Conservation (phyloP, 2,797 vertebrate genomes). For the Gila robusta region DNA sequence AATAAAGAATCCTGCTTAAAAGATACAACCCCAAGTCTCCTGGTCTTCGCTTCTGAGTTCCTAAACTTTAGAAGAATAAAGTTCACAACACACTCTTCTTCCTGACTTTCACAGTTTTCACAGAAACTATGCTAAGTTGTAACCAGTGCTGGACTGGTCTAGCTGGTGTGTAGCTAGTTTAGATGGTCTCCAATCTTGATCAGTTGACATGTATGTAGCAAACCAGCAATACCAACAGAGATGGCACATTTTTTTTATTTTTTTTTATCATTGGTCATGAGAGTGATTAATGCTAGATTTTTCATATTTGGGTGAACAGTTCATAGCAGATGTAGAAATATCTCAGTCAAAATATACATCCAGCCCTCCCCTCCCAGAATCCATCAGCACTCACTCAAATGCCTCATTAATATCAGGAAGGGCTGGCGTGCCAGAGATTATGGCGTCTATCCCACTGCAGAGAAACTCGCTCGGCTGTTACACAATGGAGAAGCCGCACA, state of each 20-base stretch:
- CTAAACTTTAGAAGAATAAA: too few relatives aligned
- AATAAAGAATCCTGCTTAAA: too few relatives aligned
- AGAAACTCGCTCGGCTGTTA: slow-evolving; percentile 36
- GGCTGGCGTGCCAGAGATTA: slow-evolving; percentile 18
- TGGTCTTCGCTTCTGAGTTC: too few relatives aligned
- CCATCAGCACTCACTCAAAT: neutral
- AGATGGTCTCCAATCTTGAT: neutral
- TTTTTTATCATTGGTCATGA: neutral
- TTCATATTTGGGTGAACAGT: neutral
- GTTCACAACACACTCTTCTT: too few relatives aligned
- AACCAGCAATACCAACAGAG: neutral
- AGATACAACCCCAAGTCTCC: too few relatives aligned
- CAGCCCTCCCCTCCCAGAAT: neutral
- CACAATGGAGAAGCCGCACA: slow-evolving; percentile 26
- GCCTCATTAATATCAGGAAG: slow-evolving; percentile 33
- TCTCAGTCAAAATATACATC: neutral
- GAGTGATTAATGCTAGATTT: neutral
- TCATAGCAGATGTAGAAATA: slow-evolving; percentile 5
- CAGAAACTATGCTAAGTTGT: neutral
- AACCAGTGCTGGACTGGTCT: neutral
- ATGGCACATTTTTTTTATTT: neutral
- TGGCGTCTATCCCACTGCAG: slow-evolving; percentile 31
- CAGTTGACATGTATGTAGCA: neutral
- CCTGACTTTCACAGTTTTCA: too few relatives aligned
- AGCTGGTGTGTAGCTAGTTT: neutral